Conservation (phyloP, 2,113 vertebrate genomes). For the Thalassarche chlororhynchos region DNA sequence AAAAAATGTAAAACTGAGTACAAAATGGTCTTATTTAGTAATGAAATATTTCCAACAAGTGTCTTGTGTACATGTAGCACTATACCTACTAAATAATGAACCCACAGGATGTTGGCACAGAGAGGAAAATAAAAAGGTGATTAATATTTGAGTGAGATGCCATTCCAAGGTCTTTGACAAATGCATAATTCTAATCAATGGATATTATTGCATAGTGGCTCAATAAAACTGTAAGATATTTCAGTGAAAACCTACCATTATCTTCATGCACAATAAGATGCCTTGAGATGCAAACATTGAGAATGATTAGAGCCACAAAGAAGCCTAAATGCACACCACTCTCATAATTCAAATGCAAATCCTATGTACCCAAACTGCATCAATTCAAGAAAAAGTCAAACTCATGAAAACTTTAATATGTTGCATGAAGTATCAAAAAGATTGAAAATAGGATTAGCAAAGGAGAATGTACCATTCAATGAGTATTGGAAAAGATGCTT, state of each 20-base stretch:
- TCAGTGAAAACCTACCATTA: neutral
- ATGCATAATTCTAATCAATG: neutral
- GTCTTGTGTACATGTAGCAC: neutral
- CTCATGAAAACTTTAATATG: neutral
- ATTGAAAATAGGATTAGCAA: neutral
- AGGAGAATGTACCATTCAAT: neutral
- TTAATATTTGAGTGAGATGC: neutral
- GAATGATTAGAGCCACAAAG: neutral
- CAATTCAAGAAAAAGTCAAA: neutral
- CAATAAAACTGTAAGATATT: neutral
- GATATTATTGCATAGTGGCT: neutral
- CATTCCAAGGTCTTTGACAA: neutral
- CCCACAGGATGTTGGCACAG: neutral
- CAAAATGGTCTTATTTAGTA: neutral
- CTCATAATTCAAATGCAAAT: neutral
- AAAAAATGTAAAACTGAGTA: neutral
- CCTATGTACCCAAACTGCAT: neutral
- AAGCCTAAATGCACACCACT: neutral
- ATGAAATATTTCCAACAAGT: neutral
- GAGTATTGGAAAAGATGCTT: constrained; percentile 4
- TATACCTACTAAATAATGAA: constrained; percentile 3
- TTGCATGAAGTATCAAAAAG: neutral
- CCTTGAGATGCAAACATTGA: neutral
- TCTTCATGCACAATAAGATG: neutral
- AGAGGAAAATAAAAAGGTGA: neutral